phyloP scores from a whole-genome alignment of 2,888 invertebrate genomes.

The Alentia gelatinosa region DNA sequence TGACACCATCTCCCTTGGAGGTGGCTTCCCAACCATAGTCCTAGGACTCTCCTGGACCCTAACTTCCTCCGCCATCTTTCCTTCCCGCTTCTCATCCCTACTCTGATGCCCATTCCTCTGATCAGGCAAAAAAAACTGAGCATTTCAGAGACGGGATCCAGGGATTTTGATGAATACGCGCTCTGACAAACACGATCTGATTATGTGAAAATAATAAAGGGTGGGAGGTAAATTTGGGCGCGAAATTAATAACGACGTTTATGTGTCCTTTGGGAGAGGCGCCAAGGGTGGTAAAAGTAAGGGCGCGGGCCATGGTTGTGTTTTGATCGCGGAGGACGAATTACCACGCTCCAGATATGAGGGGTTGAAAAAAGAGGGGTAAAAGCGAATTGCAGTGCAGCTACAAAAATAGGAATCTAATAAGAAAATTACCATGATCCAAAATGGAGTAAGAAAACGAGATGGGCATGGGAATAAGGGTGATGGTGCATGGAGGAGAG shows the following conservation, averaged over 20 bases:
- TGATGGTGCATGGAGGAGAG: not conserved
- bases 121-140: too few species aligned
- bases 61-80: not conserved
- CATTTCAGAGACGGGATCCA: not conserved
- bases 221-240: conserved; percentile 18
- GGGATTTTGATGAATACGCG: not conserved
- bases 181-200: conserved; percentile 18
- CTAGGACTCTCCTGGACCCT: too few species aligned
- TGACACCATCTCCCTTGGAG: too few species aligned
- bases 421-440: not conserved
- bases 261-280: not conserved
- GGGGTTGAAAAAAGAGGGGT: not conserved
- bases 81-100: not conserved
- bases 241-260: conserved; percentile 42
- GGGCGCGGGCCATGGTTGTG: not conserved
- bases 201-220: conserved; percentile 31
- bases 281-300: not conserved
- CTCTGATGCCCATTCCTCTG: too few species aligned
- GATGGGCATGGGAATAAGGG: not conserved
- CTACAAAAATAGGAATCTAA: not conserved
- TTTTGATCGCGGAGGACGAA: not conserved
- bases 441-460: not conserved
- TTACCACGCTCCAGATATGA: not conserved
- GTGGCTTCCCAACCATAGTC: too few species aligned
- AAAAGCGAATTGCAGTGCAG: too few species aligned